Evolutionary conservation across 2,113 vertebrate genomes (phyloP).

Genomic region (Platichthys flesus): DNA sequence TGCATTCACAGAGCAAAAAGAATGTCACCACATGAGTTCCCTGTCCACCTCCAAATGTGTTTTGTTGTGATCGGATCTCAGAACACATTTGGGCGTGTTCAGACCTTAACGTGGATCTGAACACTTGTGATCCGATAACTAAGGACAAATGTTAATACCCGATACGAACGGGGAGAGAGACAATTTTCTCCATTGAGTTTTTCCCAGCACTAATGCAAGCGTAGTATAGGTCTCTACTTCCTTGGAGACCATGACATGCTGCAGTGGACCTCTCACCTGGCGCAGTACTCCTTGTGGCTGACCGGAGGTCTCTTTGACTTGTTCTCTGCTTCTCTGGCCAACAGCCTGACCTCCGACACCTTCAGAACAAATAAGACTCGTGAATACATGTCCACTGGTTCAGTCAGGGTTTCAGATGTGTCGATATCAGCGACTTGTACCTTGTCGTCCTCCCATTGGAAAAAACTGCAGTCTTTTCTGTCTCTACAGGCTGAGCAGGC

Average conservation of each 20-base stretch:
- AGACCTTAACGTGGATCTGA: no score
- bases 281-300: constrained; percentile 83
- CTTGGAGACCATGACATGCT: neutral
- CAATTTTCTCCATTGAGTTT: no score
- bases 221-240: neutral
- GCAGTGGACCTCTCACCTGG: constrained; percentile 80
- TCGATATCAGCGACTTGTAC: constrained; percentile 65
- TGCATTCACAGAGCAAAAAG: no score
- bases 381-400: neutral
- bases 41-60: no score
- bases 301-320: constrained; percentile 79
- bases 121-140: no score
- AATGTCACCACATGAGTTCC: no score
- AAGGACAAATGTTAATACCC: no score
- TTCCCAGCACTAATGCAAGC: no score
- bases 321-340: constrained; percentile 87
- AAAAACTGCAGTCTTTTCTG: constrained; percentile 93
- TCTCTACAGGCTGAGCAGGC: constrained; percentile 96
- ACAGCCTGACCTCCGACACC: constrained; percentile 87
- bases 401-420: accelerated
- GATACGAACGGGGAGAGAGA: no score
- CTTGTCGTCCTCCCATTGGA: constrained; percentile 97
- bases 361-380: constrained; percentile 48
- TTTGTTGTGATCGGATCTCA: no score
- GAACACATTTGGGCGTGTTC: no score